Base-by-base conservation (phyloP, 2,888 invertebrate genomes). In the Cynaeus angustus region DNA sequence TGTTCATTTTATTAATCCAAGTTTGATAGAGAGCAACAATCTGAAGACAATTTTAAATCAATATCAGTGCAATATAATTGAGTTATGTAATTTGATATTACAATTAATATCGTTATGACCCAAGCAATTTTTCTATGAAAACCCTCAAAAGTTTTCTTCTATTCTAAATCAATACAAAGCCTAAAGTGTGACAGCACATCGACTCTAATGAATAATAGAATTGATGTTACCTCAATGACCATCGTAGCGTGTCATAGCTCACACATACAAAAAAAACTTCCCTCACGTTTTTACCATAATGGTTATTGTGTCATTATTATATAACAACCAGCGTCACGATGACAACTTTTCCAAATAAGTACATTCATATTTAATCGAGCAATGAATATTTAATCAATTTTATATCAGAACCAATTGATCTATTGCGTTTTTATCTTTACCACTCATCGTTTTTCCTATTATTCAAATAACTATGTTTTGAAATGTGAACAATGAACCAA, bases 281-380 rank as follows among this genome's bases (percentile, higher is more conserved):
- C 61, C 62, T 62, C 53, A 58, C 50, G 59, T n/a, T 61, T 52
- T 52, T 67, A 52, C 50, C 58, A 59, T 66, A 70, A 70, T 66
- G 46, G 66, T 55, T 70, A 74, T 74, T 73, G 71, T 70, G 67
- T 72, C 72, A 74, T 74, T 74, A 68, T 59, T 71, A 70, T 71
- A 61, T 64, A 26, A 59, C 65, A 62, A 64, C 38, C 28, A 41
- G 52, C 64, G 67, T 70, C 62, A 69, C 53, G 72, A 72, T 66
- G 73, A 72, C 68, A 71, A 69, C 69, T 66, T 33, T 68, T 37
- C 56, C 52, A 65, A 65, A 72, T 68, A 66, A 59, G 55, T 68
- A 30, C 68, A 68, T 72, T 66, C 70, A 72, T 72, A 72, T 66
- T 71, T 71, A 68, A 72, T 71, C 56, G 70, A 55, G 26, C 64